Conservation (phyloP, 2,113 vertebrate species). For the Tragelaphus scriptus region DNA sequence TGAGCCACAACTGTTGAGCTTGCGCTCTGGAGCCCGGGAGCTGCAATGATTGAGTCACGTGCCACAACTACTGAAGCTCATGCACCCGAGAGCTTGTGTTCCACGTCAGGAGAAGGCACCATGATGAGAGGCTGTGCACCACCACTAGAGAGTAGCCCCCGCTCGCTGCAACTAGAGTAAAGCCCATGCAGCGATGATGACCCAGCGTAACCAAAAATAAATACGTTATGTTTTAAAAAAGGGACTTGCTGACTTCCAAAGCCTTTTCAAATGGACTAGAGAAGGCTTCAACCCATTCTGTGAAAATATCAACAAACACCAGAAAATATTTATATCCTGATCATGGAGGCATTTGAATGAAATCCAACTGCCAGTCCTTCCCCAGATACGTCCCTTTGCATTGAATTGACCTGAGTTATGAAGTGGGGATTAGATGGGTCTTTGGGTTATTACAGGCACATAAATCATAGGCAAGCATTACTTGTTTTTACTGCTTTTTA, state of each 20-base stretch:
- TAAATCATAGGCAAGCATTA: background rate
- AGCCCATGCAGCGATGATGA: background rate
- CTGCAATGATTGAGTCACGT: rapidly evolving
- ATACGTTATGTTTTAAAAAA: background rate
- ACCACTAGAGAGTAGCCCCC: background rate
- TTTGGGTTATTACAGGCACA: background rate
- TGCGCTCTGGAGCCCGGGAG: background rate
- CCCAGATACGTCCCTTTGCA: background rate
- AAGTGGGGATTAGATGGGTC: background rate
- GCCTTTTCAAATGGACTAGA: background rate
- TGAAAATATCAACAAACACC: background rate
- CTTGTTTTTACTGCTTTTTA: background rate
- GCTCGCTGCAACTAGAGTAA: rapidly evolving
- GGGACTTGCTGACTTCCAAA: background rate
- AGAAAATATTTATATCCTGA: background rate
- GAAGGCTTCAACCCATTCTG: background rate
- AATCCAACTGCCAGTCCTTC: background rate
- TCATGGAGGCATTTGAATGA: background rate
- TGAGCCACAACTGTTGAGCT: background rate
- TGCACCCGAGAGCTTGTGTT: background rate
- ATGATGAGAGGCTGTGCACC: background rate
- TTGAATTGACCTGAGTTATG: background rate
- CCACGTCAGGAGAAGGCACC: background rate
- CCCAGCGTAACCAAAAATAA: background rate
- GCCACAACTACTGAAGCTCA: background rate